Base-by-base conservation (phyloP, 2,113 vertebrate species). In the Terrapene triunguis region DNA sequence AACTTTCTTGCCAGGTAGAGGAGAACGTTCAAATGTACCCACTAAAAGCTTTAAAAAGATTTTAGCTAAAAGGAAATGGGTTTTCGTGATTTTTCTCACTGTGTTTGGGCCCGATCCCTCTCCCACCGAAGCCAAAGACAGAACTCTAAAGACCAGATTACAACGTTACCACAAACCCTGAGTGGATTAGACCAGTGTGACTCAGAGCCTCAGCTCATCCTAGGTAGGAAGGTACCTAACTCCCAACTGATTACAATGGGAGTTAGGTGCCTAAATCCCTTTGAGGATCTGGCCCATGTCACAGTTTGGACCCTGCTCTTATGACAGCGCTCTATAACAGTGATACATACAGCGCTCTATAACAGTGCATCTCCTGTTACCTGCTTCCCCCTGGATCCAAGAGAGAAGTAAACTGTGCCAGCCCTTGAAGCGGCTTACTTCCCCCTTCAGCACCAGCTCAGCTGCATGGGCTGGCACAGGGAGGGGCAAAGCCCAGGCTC, bases 21-120 rank as follows among this genome's bases (percentile, higher is more conserved):
- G 94, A 89, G 93, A 53, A 35, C 47, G 6, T 94, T 89, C 93
- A 81, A 96, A 88, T 85, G 54, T 42, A 93, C 81, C 93, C 93
- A 89, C 85, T 88, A 88, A 95, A 92, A 22, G 17, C 80, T 89
- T 84, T 53, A 9, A 27, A 97, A 44, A 9, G 53, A 13, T 80
- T 48, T 79, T 90, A 62, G 72, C 54, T 24, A n/a, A 62, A 84
- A 84, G 44, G 72, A n/a, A 19, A 4, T 82, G 79, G 54, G 27
- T 27, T 59, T 80, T 57, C 32, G 17, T 21, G 32, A 55, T 82
- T 89, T n/a, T 89, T 76, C 82, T 21, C 17, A 4, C 24, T 87
- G 84, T 78, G 42, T 55, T 78, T 74, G 57, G 47, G 81, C 2
- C 53, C 2, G 2, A 10, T 91, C 35, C 48, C 17, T 89, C 65